Conservation (phyloP, 2,113 vertebrate species). For the Spea bombifrons region DNA sequence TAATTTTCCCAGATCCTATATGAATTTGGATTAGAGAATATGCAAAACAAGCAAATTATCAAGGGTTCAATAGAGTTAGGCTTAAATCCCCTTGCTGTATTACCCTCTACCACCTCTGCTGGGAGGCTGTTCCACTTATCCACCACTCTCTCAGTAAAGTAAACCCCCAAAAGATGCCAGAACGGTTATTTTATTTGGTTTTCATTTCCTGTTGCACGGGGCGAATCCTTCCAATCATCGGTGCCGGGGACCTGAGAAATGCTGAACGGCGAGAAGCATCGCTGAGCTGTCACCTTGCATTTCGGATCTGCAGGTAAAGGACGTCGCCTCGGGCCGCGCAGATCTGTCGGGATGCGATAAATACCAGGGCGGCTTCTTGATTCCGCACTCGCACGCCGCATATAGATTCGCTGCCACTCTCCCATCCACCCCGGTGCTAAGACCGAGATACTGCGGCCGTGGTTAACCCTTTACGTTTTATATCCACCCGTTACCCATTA, state of each 20-base stretch:
- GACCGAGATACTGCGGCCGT: not conserved
- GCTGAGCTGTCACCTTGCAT: constrained; percentile 23
- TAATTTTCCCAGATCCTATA: too few species aligned
- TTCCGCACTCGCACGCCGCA: not conserved
- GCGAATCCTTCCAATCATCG: constrained; percentile 21
- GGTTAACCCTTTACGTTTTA: too few species aligned
- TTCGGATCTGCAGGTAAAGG: constrained; percentile 32
- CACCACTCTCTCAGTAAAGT: too few species aligned
- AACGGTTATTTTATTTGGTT: not conserved
- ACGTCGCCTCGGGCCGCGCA: constrained; percentile 4
- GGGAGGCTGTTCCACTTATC: too few species aligned
- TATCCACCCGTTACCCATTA: too few species aligned
- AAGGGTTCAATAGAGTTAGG: too few species aligned
- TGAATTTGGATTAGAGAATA: too few species aligned
- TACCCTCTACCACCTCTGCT: too few species aligned
- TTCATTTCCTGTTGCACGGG: constrained; percentile 19
- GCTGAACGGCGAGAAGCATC: not conserved
- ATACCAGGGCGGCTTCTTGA: not conserved
- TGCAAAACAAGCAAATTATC: too few species aligned
- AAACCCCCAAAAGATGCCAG: too few species aligned
- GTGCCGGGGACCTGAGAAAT: not conserved
- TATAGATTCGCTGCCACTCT: not conserved
- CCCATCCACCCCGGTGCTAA: not conserved
- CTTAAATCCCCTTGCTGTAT: too few species aligned
- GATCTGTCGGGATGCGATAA: constrained; percentile 29